Percentiles rank a stretch among this genome's conserved stretches.
Evolutionary conservation across 2,797 vertebrate species (phyloP).

Genomic region (Sebastes baramenuke): DNA sequence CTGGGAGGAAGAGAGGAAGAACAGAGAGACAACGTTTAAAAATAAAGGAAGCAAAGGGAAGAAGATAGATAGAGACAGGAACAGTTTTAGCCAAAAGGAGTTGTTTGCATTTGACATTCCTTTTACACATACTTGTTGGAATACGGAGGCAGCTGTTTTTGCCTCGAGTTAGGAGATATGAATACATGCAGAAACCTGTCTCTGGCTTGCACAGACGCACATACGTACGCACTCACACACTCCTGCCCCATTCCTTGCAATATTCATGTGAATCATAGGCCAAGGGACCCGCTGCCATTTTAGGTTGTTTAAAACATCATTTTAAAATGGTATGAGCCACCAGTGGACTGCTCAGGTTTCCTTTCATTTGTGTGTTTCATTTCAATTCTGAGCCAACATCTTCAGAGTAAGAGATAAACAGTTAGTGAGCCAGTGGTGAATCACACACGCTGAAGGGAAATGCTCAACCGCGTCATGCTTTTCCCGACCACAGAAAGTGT

Average conservation of each 20-base stretch:
- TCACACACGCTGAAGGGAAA: conserved; percentile 56
- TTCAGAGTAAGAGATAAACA: conserved; percentile 13
- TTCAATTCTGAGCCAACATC: not conserved
- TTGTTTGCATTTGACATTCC: conserved; percentile 66
- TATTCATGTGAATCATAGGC: conserved; percentile 24
- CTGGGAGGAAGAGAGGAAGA: conserved; percentile 52
- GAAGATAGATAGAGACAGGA: conserved; percentile 20
- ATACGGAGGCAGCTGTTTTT: conserved; percentile 65
- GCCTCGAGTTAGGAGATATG: conserved; percentile 33
- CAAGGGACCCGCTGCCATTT: conserved; percentile 24
- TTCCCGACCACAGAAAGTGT: conserved; percentile 7
- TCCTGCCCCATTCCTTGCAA: conserved; percentile 22
- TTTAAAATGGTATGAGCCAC: not conserved
- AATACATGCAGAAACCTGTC: conserved; percentile 77
- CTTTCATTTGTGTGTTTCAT: not conserved
- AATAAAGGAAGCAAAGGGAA: conserved; percentile 28
- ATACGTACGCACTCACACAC: not conserved
- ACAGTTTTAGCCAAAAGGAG: conserved; percentile 7
- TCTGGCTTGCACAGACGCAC: conserved; percentile 40
- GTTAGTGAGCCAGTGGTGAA: conserved; percentile 19
- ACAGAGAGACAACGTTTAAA: not conserved
- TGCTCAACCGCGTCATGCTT: conserved; percentile 4
- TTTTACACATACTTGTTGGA: conserved; percentile 61
- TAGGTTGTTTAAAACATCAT: conserved; percentile 3
- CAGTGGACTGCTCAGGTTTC: not conserved